Percentiles rank a stretch among this genome's conserved stretches.
These are phyloP conservation scores for Dolichopus griseipennis DNA, from an alignment of 2,888 invertebrate species.

Conservation along the genomic window DNA sequence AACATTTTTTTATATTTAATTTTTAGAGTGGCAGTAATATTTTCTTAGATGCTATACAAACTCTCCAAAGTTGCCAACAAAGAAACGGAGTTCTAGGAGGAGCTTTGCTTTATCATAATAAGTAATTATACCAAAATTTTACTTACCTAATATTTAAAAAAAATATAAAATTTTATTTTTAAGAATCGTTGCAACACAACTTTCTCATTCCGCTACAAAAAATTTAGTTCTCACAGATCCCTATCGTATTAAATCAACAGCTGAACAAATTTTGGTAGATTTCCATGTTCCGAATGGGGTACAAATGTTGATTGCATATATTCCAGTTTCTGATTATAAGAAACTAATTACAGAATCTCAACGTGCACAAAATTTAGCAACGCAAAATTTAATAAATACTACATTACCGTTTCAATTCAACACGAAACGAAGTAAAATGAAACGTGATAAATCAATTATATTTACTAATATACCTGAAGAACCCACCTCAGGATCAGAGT, in stretches of 20 bases:
- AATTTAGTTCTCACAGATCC: conserved; percentile 74
- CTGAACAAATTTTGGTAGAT: conserved; percentile 55
- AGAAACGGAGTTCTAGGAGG: conserved; percentile 75
- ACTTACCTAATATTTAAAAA: no score
- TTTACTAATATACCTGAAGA: conserved; percentile 80
- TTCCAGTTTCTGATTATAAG: conserved; percentile 55
- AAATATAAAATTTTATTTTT: conserved; percentile 25
- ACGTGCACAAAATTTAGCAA: conserved; percentile 40
- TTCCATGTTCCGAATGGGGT: conserved; percentile 73
- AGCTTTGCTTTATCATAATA: conserved; percentile 77
- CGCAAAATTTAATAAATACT: conserved; percentile 31
- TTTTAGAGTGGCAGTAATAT: conserved; percentile 76
- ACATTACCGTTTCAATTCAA: conserved; percentile 33
- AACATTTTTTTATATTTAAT: conserved; percentile 9
- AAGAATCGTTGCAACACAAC: conserved; percentile 73
- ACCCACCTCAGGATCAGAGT: conserved; percentile 20
- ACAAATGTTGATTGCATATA: conserved; percentile 68
- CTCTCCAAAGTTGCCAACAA: conserved; percentile 74
- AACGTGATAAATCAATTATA: conserved; percentile 68
- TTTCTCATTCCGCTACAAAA: conserved; percentile 65
- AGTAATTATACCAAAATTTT: conserved; percentile 48
- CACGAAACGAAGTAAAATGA: conserved; percentile 50
- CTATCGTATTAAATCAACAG: conserved; percentile 72
- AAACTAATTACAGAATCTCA: conserved; percentile 45
- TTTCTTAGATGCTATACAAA: conserved; percentile 78